Percentiles rank a stretch among this genome's conserved stretches.
Evolutionary conservation across 2,113 vertebrate species (phyloP).

Genomic region (Brachyhypopomus occidentalis): DNA sequence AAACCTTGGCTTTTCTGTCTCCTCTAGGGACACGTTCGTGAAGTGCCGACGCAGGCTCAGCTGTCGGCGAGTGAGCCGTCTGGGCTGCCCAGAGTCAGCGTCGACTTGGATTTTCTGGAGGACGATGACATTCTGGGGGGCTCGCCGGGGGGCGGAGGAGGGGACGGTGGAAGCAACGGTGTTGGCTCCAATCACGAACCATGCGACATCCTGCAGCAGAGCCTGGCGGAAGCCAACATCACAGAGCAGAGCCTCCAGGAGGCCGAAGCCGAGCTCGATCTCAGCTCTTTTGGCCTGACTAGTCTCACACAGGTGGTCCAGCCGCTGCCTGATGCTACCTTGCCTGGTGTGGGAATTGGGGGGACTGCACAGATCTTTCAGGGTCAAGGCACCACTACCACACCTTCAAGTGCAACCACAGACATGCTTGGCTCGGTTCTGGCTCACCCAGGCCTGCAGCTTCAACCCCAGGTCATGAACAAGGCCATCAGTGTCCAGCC

Average conservation of each 20-base stretch:
- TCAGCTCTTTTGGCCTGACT: constrained; percentile 90
- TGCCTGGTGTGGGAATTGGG: constrained; percentile 74
- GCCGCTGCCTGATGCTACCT: constrained; percentile 80
- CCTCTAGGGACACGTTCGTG: constrained; percentile 84
- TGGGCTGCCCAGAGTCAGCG: constrained; percentile 81
- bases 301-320: constrained; percentile 85
- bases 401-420: constrained; percentile 67
- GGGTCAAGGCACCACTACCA: constrained; percentile 61
- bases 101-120: constrained; percentile 95
- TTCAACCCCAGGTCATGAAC: constrained; percentile 91
- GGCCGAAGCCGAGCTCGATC: constrained; percentile 90
- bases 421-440: constrained; percentile 90
- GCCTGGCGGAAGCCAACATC: constrained; percentile 96
- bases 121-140: constrained; percentile 92
- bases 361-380: constrained; percentile 83
- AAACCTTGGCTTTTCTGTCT: constrained; percentile 22
- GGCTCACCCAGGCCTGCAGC: constrained; percentile 85
- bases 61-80: constrained; percentile 76
- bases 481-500: constrained; percentile 93
- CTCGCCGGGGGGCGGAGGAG: constrained; percentile 63
- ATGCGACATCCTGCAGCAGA: constrained; percentile 97
- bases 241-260: constrained; percentile 93
- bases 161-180: constrained; percentile 73
- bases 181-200: constrained; percentile 81
- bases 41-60: constrained; percentile 82